These are phyloP conservation scores for Arctia plantaginis DNA, from an alignment of 2,888 invertebrate genomes.

Conservation along the genomic window DNA sequence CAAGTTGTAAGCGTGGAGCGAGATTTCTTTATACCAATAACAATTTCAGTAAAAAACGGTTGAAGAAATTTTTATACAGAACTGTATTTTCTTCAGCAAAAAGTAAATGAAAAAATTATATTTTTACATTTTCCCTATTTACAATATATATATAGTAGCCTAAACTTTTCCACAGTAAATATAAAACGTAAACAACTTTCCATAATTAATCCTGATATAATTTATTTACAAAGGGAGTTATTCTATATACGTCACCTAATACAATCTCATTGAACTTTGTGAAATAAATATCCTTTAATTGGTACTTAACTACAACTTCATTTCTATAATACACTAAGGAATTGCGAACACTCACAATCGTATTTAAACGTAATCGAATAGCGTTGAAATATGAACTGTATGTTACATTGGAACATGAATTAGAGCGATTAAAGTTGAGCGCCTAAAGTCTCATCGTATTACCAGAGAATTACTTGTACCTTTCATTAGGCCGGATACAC, in stretches of 20 bases:
- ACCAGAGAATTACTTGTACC: slow-evolving; percentile 39
- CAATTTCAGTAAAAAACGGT: too few species aligned
- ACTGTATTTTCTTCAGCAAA: too few species aligned
- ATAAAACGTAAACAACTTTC: too few species aligned
- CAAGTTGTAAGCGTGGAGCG: too few species aligned
- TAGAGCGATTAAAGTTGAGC: slow-evolving; percentile 54
- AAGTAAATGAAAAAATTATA: too few species aligned
- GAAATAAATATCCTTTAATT: background rate
- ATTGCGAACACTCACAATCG: slow-evolving; percentile 5
- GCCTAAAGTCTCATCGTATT: slow-evolving; percentile 49
- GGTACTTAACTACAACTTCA: background rate
- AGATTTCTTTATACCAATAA: too few species aligned
- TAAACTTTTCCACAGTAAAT: too few species aligned
- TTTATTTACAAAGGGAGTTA: background rate
- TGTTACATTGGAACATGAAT: slow-evolving; percentile 50
- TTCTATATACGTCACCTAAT: background rate
- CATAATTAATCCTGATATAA: too few species aligned
- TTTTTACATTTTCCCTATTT: too few species aligned
- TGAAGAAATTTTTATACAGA: too few species aligned
- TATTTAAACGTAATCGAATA: slow-evolving; percentile 19
- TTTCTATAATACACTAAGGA: background rate
- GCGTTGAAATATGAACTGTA: slow-evolving; percentile 27
- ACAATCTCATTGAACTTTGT: background rate
- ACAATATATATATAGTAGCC: too few species aligned
- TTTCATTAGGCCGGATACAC: slow-evolving; percentile 28